A percentile compares a stretch with the other conserved stretches of the same genome.
Evolutionary conservation across 2,888 invertebrate genomes (phyloP).

Genomic region (Agrotis exclamationis): DNA sequence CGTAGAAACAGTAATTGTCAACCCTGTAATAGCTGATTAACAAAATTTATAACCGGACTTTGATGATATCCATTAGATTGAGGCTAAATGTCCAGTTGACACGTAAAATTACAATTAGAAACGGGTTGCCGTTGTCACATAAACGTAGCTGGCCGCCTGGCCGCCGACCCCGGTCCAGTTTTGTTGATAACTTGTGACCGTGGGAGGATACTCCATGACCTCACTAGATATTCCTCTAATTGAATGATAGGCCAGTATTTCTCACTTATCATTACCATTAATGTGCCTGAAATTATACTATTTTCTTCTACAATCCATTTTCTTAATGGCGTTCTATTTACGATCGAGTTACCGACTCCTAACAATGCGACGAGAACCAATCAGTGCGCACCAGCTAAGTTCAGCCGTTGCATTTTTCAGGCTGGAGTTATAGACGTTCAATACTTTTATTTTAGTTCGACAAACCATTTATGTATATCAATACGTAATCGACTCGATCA

Average conservation of each 20-base stretch:
- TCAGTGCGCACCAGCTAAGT: constrained; percentile 26
- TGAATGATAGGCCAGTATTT: constrained; percentile 77
- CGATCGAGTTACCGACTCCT: constrained; percentile 22
- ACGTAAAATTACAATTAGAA: constrained; percentile 64
- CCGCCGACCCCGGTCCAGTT: constrained; percentile 76
- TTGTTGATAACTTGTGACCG: constrained; percentile 77
- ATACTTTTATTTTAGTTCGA: constrained; percentile 31
- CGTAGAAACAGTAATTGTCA: neutral
- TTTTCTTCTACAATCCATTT: constrained; percentile 47
- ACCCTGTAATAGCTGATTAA: constrained; percentile 5
- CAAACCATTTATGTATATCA: constrained; percentile 13
- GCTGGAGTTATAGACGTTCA: constrained; percentile 21
- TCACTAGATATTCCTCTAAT: constrained; percentile 82
- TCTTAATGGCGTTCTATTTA: constrained; percentile 49
- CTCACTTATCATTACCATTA: constrained; percentile 57
- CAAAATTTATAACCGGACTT: constrained; percentile 1
- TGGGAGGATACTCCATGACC: constrained; percentile 84
- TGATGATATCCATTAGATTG: constrained; percentile 19
- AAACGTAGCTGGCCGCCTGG: constrained; percentile 51
- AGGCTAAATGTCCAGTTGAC: constrained; percentile 33
- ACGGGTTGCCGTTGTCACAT: constrained; percentile 56
- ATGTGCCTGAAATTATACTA: constrained; percentile 40
- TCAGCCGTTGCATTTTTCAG: constrained; percentile 34
- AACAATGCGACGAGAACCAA: constrained; percentile 36
- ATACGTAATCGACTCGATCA: constrained; percentile 37